Base-by-base conservation (phyloP, 2,888 invertebrate species). In the Himalopsyche anomala region DNA sequence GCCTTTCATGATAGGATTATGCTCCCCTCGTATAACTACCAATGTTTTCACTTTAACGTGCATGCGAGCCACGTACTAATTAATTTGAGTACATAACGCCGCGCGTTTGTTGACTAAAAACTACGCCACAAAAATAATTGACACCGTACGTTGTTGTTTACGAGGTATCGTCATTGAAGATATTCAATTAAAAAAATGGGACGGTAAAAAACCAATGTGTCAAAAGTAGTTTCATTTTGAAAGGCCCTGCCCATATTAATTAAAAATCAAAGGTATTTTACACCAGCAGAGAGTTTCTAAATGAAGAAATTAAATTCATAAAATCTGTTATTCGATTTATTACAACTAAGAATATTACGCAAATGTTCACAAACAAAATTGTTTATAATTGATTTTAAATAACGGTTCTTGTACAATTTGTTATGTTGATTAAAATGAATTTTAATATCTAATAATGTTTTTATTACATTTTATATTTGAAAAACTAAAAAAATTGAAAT, bases 1-100 rank as follows among this genome's bases (percentile, higher is more conserved):
- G 74, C 28, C 12, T 74, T 74, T 74, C 36, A 74, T 38, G 74
- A 12, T 74, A 36, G 74, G 74, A 74, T 74, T 74, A 74, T 74
- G 38, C 28, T 74, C 74, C 74, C 19, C 28, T 12, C 69, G 69
- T 28, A 28, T 69, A 11, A 2, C 74, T 69, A 11, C 36, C 74
- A 12, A 36, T 74, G 74, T 36, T 74, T 36, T 15, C 15, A 74
- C 74, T 74, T 15, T 15, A 74, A 74, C 74, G 38, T 74, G 74
- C 36, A 36, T 74, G 74, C 15, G 36, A 74, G 74, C 74, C 9
- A 2, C 6, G 15, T 74, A 36, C 38, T 62, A 19, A 28, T 62
- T 62, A 62, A 62, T 62, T 62, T 8, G 28, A 19, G 62, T 28
- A 19, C 9, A 62, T 62, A 62, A 5, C 28, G 28, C 62, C 28